Conservation (phyloP, 1,140 invertebrate species). For the Odontomachus brunneus region DNA sequence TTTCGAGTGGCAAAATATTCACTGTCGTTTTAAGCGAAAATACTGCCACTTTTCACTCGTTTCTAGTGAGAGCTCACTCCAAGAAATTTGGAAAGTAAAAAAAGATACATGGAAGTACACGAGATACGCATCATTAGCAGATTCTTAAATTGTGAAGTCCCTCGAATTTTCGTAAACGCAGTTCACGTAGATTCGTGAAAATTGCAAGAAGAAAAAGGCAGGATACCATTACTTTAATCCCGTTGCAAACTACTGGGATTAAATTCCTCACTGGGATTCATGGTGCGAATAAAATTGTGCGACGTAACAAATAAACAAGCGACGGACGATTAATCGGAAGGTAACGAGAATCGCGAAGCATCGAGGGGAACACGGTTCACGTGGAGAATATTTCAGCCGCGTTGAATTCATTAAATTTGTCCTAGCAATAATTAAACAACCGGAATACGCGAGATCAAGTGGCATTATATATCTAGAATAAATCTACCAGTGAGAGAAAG, state of each 20-base stretch:
- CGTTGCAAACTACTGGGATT: slow-evolving; percentile 8
- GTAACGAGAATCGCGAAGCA: background rate
- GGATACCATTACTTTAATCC: background rate
- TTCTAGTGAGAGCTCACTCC: too few relatives aligned
- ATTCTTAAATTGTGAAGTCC: background rate
- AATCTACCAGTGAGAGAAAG: background rate
- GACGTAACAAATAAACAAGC: slow-evolving; percentile 13
- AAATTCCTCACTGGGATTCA: slow-evolving; percentile 7
- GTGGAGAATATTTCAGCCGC: slow-evolving; percentile 22
- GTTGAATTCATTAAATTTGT: background rate
- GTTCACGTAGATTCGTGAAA: background rate
- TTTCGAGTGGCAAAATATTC: too few relatives aligned
- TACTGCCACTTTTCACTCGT: too few relatives aligned
- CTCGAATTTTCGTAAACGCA: background rate
- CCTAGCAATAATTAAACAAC: slow-evolving; percentile 19
- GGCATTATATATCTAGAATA: background rate
- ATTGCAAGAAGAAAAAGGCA: background rate
- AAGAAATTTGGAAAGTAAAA: too few relatives aligned
- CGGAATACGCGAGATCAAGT: background rate
- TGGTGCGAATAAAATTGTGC: background rate
- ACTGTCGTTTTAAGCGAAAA: too few relatives aligned
- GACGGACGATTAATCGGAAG: slow-evolving; percentile 15
- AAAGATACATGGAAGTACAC: background rate
- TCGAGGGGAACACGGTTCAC: too few relatives aligned
- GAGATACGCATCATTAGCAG: background rate